phyloP scores from a whole-genome alignment of 2,888 invertebrate genomes.

The Drosophila yooni region DNA sequence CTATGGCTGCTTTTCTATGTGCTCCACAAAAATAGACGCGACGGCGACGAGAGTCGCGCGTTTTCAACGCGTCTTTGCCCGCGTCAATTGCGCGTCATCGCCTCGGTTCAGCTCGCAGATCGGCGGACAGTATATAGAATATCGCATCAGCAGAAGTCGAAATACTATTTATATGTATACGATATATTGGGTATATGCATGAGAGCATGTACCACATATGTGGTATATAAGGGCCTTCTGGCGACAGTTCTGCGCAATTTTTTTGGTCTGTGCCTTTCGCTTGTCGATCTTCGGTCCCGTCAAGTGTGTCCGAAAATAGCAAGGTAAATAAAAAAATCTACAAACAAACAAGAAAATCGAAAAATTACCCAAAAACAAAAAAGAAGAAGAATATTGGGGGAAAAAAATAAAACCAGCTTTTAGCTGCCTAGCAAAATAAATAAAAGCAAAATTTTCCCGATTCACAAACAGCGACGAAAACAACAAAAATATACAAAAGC shows the following conservation, averaged over 20 bases:
- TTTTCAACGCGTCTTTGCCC: constrained; percentile 78
- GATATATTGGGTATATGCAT: constrained; percentile 26
- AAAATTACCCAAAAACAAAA: constrained; percentile 43
- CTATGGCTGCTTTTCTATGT: constrained; percentile 42
- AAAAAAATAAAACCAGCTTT: constrained; percentile 53
- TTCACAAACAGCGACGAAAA: constrained; percentile 41
- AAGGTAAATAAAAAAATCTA: constrained; percentile 68
- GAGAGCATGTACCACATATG: constrained; percentile 14
- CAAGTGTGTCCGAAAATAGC: constrained; percentile 80
- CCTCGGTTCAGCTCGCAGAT: constrained; percentile 28
- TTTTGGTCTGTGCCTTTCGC: constrained; percentile 64
- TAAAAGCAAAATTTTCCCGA: constrained; percentile 52
- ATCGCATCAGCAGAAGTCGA: constrained; percentile 47
- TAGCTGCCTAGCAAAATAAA: constrained; percentile 65
- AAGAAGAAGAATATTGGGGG: constrained; percentile 32
- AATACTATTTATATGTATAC: constrained; percentile 48
- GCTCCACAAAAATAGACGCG: constrained; percentile 68
- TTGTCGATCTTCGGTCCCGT: constrained; percentile 70
- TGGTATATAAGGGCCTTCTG: constrained; percentile 74
- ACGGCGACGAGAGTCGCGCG: constrained; percentile 54
- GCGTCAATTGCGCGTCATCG: constrained; percentile 82
- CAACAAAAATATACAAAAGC: constrained; percentile 50
- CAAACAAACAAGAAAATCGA: constrained; percentile 42
- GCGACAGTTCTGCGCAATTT: constrained; percentile 77
- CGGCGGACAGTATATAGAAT: constrained; percentile 31